Base-by-base conservation (phyloP, 1,140 invertebrate species). In the Leptoteleia sp. region DNA sequence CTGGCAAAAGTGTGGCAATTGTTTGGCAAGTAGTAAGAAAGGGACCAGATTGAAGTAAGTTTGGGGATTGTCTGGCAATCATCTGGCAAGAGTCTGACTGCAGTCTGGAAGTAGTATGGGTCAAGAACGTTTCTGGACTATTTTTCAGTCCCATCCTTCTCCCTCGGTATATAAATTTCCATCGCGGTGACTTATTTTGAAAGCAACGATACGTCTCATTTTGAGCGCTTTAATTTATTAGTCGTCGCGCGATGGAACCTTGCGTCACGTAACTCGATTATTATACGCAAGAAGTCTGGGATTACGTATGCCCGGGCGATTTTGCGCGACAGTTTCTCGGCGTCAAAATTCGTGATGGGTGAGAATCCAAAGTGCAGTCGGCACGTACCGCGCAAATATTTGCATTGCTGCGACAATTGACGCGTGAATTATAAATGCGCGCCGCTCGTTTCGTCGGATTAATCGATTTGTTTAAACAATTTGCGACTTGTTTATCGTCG, bases 271-370 rank as follows among this genome's bases (percentile, higher is more conserved):
- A 15, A 70, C 0, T 70, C 27, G 43, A 68, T 57, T 68, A 70
- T 70, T 70, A 70, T 70, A 43, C 65, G 65, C 57, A 57, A 57
- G 40, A 48, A 50, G 65, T 59, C 52, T 70, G 64, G 52, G 33
- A 59, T 70, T 70, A 70, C 54, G 65, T 70, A 52, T 68, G 42
- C 11, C 16, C 8, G 31, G n/a, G n/a, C n/a, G 33, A 55, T 67
- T 47, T 68, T 65, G 8, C 25, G n/a, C n/a, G n/a, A n/a, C n/a
- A n/a, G n/a, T n/a, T n/a, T n/a, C n/a, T n/a, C n/a, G n/a, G n/a
- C n/a, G n/a, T n/a, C n/a, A n/a, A n/a, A n/a, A n/a, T 45, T 52
- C 7, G 45, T 17, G 33, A 37, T 43, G 19, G 13, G 13, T 33
- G 19, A 48, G 47, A 37, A 40, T 68, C 40, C 38, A 52, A 68